Evolutionary conservation across 2,113 vertebrate species (phyloP).

Genomic region (Ciconia boyciana): DNA sequence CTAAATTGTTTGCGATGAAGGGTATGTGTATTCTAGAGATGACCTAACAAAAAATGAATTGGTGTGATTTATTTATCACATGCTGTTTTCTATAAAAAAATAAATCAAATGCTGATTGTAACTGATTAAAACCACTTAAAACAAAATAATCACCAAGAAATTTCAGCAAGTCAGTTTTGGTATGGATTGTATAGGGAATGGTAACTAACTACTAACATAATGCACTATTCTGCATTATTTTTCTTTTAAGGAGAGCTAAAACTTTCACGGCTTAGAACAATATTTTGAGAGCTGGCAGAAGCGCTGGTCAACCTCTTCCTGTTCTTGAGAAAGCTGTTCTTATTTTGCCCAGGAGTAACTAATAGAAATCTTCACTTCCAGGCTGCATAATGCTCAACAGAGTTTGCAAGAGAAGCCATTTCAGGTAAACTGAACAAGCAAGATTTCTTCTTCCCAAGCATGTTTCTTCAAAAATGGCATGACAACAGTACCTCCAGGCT

Average conservation of each 20-base stretch:
- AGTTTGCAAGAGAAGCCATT: background rate
- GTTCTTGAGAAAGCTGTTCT: background rate
- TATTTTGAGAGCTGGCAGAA: background rate
- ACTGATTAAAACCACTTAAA: background rate
- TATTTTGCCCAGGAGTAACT: background rate
- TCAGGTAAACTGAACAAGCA: background rate
- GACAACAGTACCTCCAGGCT: background rate
- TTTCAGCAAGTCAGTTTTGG: background rate
- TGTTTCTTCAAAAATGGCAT: background rate
- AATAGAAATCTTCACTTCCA: background rate
- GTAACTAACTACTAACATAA: background rate
- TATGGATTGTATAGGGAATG: background rate
- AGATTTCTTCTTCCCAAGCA: background rate
- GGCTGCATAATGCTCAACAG: background rate
- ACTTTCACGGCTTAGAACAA: background rate
- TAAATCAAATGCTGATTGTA: background rate
- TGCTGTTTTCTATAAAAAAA: background rate
- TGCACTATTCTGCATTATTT: background rate
- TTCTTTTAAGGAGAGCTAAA: background rate
- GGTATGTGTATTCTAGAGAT: background rate
- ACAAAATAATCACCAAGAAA: background rate
- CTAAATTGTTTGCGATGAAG: background rate
- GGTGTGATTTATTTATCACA: background rate
- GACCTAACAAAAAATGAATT: background rate
- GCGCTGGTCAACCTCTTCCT: background rate